phyloP scores from a whole-genome alignment of 92 coral and sea anemone species.

The Galaxea fascicularis region DNA sequence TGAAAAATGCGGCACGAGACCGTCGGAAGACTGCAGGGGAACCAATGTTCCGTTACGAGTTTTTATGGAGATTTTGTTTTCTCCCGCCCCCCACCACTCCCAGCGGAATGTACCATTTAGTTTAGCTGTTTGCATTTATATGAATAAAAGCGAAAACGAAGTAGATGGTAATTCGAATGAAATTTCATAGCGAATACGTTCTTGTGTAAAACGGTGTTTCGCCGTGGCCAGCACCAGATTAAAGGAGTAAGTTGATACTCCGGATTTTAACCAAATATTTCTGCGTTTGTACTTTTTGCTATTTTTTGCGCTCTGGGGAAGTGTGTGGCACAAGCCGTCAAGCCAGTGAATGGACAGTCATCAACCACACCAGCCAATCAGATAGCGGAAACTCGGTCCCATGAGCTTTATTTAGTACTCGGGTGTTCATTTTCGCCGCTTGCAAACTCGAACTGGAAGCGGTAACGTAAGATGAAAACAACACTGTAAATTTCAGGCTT shows the following conservation, averaged over 20 bases:
- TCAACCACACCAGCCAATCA: conserved; percentile 76
- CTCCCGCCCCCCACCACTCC: conserved; percentile 28
- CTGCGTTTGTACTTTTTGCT: conserved; percentile 48
- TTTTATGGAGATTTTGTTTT: background rate
- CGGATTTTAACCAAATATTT: background rate
- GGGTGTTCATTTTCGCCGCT: conserved; percentile 94
- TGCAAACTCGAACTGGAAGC: conserved; percentile 66
- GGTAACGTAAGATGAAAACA: conserved; percentile 9
- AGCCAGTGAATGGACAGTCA: conserved; percentile 78
- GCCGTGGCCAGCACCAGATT: background rate
- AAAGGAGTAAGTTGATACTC: conserved; percentile 4
- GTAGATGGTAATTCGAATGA: background rate
- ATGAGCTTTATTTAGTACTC: conserved; percentile 73
- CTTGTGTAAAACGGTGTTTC: background rate
- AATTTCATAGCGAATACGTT: background rate
- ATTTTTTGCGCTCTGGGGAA: background rate
- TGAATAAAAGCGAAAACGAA: background rate
- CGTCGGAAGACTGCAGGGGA: background rate
- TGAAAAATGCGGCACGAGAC: background rate
- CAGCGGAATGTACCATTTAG: background rate
- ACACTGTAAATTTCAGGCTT: conserved; percentile 21
- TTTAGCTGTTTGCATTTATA: background rate
- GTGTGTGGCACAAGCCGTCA: conserved; percentile 32
- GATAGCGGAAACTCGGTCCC: conserved; percentile 67
- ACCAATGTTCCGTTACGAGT: background rate